Percentiles rank a stretch among this genome's conserved stretches.
phyloP scores from a whole-genome alignment of 2,797 vertebrate species.

The Tachyglossus aculeatus region DNA sequence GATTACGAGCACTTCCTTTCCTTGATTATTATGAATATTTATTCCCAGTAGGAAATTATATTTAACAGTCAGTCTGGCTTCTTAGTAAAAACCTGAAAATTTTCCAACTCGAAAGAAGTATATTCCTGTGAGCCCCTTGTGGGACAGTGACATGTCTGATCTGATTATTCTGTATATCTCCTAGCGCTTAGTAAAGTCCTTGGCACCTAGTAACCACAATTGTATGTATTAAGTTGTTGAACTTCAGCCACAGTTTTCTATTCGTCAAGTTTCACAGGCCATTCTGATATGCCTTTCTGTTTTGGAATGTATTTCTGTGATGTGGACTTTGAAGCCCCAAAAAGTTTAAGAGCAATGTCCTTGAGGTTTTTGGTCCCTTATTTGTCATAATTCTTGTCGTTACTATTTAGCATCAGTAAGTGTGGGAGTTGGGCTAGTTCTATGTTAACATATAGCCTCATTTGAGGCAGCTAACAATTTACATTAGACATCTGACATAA shows the following conservation, averaged over 20 bases:
- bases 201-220: no score
- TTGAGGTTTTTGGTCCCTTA: neutral
- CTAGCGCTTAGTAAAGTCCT: no score
- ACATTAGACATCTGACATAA: no score
- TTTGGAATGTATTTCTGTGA: neutral
- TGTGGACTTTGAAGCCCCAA: neutral
- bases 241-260: conserved; percentile 1
- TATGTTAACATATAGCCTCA: no score
- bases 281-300: neutral
- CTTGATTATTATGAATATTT: neutral
- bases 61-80: neutral
- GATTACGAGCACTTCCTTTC: conserved; percentile 14
- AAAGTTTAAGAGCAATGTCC: neutral
- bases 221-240: conserved; percentile 27
- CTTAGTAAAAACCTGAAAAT: conserved; percentile 3
- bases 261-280: neutral
- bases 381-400: no score
- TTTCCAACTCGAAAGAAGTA: neutral
- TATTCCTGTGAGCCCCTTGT: neutral
- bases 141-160: no score
- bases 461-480: no score
- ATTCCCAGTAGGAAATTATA: neutral
- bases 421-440: no score
- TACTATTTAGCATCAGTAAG: no score
- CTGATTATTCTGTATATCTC: no score